Base-by-base conservation (phyloP, 2,888 invertebrate genomes). In the Noctua janthina region DNA sequence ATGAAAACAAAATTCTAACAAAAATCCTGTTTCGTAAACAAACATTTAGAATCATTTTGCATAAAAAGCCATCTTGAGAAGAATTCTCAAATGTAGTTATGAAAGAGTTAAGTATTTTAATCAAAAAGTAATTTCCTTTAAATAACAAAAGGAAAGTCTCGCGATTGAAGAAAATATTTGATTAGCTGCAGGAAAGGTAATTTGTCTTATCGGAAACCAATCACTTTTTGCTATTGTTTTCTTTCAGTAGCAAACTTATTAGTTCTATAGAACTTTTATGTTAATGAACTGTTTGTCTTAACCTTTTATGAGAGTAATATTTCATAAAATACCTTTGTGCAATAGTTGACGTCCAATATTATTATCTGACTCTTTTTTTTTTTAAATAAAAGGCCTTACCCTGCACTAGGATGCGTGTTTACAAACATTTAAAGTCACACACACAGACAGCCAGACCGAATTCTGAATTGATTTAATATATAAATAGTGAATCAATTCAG, bases 41-140 rank as follows among this genome's bases (percentile, higher is more conserved):
- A 59, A 66, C 59, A 66, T 83, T 62, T 74, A 49, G 64, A 62
- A 75, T n/a, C 46, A 64, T 51, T 69, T 64, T 46, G 66, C 35
- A 73, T 51, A 64, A 64, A 80, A 70, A 79, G 15, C 10, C 23
- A 66, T 29, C 66, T 73, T 46, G 39, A 64, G 20, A 67, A 64
- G 29, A 39, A 72, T 74, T 68, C n/a, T 68, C 74, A 59, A 85
- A 73, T 23, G 20, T 51, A 66, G 59, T 68, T 69, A 79, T 64
- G 39, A 56, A 69, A 68, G 46, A 64, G 71, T 82, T 71, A 76
- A 81, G 70, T 56, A 51, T 79, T 79, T 79, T 79, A 87, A 78
- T 87, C 84, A 68, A 74, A 76, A 83, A 80, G 80, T 78, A 77
- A 86, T 86, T 86, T 87, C 87, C 80, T 87, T 11, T 81, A 39